Evolutionary conservation across 2,888 invertebrate species (phyloP).

Genomic region (Caenorhabditis macrosperma): DNA sequence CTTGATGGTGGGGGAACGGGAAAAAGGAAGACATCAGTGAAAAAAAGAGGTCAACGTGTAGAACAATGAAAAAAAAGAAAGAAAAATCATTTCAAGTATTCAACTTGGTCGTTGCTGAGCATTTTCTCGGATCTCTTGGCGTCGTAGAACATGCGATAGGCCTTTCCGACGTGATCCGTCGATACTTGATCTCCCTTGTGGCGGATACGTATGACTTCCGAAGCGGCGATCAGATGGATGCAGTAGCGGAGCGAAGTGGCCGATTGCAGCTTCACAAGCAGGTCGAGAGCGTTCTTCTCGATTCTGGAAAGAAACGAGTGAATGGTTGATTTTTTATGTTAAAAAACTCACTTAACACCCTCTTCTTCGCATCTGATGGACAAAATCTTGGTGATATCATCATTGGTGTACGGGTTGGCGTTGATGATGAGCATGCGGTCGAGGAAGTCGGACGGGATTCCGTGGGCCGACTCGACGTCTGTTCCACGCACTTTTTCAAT

Average conservation of each 20-base stretch:
- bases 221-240: slow-evolving; percentile 96
- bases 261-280: slow-evolving; percentile 92
- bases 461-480: slow-evolving; percentile 94
- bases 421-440: slow-evolving; percentile 84
- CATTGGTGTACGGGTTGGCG: slow-evolving; percentile 83
- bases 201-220: slow-evolving; percentile 92
- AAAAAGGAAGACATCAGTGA: too few species aligned
- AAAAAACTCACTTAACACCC: slow-evolving; percentile 86
- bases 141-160: slow-evolving; percentile 94
- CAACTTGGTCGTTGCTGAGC: slow-evolving; percentile 32
- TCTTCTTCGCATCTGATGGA: slow-evolving; percentile 87
- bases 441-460: slow-evolving; percentile 95
- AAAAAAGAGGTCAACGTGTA: too few species aligned
- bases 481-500: slow-evolving; percentile 90
- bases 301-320: slow-evolving; percentile 82
- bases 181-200: slow-evolving; percentile 64
- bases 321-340: neutral
- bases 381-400: slow-evolving; percentile 66
- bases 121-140: slow-evolving; percentile 85
- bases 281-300: slow-evolving; percentile 90
- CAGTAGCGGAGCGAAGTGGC: slow-evolving; percentile 96
- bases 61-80: neutral
- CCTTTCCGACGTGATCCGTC: slow-evolving; percentile 93
- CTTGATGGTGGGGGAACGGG: too few species aligned
- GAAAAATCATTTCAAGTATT: slow-evolving; percentile 25